Base-by-base conservation (phyloP, 2,797 vertebrate species). In the Alfaro cultratus region DNA sequence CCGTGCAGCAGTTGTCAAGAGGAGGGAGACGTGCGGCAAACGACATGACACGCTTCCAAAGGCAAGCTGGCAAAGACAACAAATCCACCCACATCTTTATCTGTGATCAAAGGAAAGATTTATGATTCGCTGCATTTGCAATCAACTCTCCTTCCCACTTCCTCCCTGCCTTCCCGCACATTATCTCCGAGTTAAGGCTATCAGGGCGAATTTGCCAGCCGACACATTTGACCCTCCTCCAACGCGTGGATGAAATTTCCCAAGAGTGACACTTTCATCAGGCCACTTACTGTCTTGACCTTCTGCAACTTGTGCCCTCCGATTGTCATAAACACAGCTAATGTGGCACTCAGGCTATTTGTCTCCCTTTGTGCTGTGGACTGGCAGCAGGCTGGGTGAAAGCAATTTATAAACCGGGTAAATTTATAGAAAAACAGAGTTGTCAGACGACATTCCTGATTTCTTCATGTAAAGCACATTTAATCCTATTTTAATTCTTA, bases 191-290 rank as follows among this genome's bases (percentile, higher is more conserved):
- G 81, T 90, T 86, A 78, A 82, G 83, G 76, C 89, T 77, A 93
- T 94, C 87, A 85, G 78, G 81, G 67, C 46, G 80, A 87, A 92
- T 94, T 90, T 92, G 88, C 76, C 89, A 85, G 85, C 46, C 68
- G 76, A 84, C n/a, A 74, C 91, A 91, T 79, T 72, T 91, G 87
- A 87, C 81, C 78, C 87, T 93, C 85, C 47, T 62, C 81, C 47
- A 80, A n/a, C 31, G 13, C 78, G 1, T 60, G 45, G 83, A 80
- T 85, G 90, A 93, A 89, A 93, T 90, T 91, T 93, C 89, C 84
- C 87, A 86, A 80, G 83, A 94, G 85, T 89, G 93, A 90, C 81
- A 81, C 87, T 94, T 94, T 87, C 89, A 95, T 91, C 88, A 92
- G 82, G 81, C 93, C 94, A 90, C 62, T 93, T 88, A 94, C 84